Conservation (phyloP, 2,113 vertebrate genomes). For the Lasiurus borealis region DNA sequence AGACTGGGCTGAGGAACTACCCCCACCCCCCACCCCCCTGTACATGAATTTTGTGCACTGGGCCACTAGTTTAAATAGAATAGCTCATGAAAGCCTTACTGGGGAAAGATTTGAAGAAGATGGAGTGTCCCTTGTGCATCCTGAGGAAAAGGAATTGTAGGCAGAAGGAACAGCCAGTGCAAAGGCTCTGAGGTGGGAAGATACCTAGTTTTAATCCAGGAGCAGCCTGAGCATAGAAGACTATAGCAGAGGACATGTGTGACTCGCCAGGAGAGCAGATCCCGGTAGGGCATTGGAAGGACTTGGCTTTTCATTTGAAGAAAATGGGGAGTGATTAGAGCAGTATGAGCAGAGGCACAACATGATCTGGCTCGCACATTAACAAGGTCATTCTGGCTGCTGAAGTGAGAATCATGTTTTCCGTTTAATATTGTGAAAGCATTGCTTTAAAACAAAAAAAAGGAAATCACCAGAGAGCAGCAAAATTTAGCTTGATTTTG, state of each 20-base stretch:
- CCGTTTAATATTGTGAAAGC: neutral
- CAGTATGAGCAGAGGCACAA: neutral
- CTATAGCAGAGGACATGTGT: rapidly evolving
- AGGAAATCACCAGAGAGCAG: neutral
- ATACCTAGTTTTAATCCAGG: neutral
- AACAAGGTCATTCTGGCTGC: neutral
- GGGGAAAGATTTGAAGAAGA: neutral
- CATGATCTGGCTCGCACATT: neutral
- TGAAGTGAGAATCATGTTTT: neutral
- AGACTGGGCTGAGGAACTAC: too few relatives aligned
- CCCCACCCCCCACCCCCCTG: too few relatives aligned
- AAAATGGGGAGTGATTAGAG: neutral
- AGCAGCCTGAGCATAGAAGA: neutral
- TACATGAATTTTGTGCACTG: too few relatives aligned
- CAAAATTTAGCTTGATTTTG: slow-evolving; percentile 19
- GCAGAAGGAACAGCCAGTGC: neutral
- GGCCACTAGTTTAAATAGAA: neutral
- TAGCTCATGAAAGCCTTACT: neutral
- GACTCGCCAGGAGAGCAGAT: neutral
- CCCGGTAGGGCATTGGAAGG: neutral
- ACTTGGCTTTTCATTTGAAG: neutral
- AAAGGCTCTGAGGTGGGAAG: neutral
- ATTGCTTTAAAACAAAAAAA: neutral
- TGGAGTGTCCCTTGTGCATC: rapidly evolving
- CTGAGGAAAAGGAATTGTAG: neutral